Base-by-base conservation (phyloP, 2,888 invertebrate species). In the Zele albiditarsus region DNA sequence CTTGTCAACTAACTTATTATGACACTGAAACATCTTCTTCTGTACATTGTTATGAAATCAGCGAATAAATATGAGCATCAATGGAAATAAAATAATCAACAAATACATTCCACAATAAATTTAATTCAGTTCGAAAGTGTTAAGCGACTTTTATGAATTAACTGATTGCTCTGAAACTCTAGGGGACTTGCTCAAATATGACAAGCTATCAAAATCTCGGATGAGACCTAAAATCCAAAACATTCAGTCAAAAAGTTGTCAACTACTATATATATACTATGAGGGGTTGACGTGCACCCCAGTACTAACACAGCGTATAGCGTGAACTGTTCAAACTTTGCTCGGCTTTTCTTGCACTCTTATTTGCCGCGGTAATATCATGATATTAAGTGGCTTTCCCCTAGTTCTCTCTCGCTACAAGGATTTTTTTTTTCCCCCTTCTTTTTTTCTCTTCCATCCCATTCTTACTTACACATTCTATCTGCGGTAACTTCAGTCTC, bases 311-410 rank as follows among this genome's bases (percentile, higher is more conserved):
- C 53, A n/a, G 53, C 73, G 58, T 60, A n/a, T 14, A 42, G 73
- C 75, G 73, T 80, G 67, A 77, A 72, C 76, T 81, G 82, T 82
- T 83, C 81, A 83, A 82, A 83, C 80, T 78, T 80, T 75, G 68
- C 78, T 75, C 79, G 67, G 63, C 71, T 78, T 74, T 79, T 76
- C 73, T 72, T 72, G 58, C 71, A 63, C 79, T 81, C 82, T 82
- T 82, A 82, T 84, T 82, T 82, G 73, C 79, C 75, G 77, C 66
- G 57, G 79, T 82, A 81, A 81, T 85, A 82, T 82, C 82, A 79
- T 80, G 83, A 85, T 85, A 83, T 84, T 82, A 83, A 83, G 81
- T 83, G 83, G 75, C 53, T 80, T 78, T 66, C 38, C n/a, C n/a
- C 49, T 12, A 12, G 14, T 25, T 46, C 20, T n/a, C n/a, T n/a